Percentiles rank a stretch among this genome's conserved stretches.
Evolutionary conservation across 2,797 vertebrate species (phyloP).

Genomic region (Hyperoplus lanceolatus): DNA sequence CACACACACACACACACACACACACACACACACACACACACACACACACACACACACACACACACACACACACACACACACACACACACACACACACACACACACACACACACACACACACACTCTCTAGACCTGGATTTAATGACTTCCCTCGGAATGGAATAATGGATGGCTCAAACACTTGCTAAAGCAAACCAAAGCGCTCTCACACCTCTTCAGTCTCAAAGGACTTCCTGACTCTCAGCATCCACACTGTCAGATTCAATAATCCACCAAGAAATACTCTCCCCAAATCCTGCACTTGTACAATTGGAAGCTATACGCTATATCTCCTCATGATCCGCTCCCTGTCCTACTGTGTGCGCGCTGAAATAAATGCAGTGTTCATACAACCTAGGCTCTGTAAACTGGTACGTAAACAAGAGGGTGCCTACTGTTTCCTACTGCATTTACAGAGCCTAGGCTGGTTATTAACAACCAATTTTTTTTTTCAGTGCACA

Average conservation of each 20-base stretch:
- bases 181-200: neutral
- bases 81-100: neutral
- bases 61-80: no score
- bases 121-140: slow-evolving; percentile 8
- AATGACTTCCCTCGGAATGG: slow-evolving; percentile 6
- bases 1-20: neutral
- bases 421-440: no score
- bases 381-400: no score
- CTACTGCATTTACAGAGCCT: no score
- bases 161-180: neutral
- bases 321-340: no score
- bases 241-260: slow-evolving; percentile 13
- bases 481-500: no score
- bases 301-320: slow-evolving; percentile 27
- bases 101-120: slow-evolving; percentile 7
- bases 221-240: neutral
- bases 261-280: neutral
- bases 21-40: neutral
- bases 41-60: no score
- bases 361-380: no score
- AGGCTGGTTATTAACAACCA: no score
- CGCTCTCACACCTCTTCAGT: neutral
- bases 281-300: slow-evolving; percentile 32
- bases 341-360: no score
- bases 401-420: no score